phyloP scores from a whole-genome alignment of 2,113 vertebrate genomes.

The Tiliqua scincoides region DNA sequence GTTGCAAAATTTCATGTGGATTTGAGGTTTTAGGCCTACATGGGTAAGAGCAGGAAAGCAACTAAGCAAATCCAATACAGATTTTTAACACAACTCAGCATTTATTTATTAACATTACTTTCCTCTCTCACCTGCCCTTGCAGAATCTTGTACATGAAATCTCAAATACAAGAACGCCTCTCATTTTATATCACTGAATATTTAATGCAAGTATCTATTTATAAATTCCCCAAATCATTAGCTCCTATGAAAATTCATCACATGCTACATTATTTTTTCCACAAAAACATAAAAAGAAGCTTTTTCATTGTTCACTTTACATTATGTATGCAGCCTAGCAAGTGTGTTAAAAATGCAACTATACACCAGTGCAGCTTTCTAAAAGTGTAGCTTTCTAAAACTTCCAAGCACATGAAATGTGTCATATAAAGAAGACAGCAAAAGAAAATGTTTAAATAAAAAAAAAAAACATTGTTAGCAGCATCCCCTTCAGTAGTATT shows the following conservation, averaged over 20 bases:
- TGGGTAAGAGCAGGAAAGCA: conserved; percentile 37
- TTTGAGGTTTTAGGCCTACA: conserved; percentile 8
- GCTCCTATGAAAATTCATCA: background rate
- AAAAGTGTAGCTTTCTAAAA: background rate
- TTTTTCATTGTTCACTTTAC: background rate
- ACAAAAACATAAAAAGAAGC: background rate
- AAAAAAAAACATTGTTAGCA: background rate
- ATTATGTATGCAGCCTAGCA: background rate
- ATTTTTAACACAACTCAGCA: conserved; percentile 19
- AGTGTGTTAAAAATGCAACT: background rate
- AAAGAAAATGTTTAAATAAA: background rate
- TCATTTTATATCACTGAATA: background rate
- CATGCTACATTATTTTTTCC: background rate
- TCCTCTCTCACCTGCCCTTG: conserved; percentile 34
- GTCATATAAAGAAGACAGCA: background rate
- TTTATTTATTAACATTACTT: background rate
- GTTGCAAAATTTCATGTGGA: conserved; percentile 46
- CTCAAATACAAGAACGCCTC: conserved; percentile 13
- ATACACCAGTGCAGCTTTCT: background rate
- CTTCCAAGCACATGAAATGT: background rate
- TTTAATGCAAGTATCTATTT: background rate
- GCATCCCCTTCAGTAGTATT: background rate
- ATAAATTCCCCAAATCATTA: conserved; percentile 23
- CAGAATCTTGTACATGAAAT: conserved; percentile 10
- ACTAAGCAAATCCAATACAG: conserved; percentile 31